phyloP scores from a whole-genome alignment of 1,140 invertebrate species.

The Drosophila paulistorum region DNA sequence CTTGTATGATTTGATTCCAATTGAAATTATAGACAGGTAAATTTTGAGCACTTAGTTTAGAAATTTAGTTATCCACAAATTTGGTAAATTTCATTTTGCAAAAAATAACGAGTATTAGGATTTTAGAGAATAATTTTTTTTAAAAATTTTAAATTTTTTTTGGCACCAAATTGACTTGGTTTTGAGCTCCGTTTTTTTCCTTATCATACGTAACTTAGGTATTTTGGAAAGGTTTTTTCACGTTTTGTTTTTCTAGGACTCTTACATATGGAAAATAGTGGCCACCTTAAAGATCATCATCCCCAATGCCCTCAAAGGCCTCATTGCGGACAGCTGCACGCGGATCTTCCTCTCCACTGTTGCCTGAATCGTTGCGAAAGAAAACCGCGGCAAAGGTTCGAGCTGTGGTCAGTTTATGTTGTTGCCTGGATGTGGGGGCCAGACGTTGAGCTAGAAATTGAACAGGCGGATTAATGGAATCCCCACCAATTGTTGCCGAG shows the following conservation, averaged over 20 bases:
- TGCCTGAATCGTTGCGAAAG: constrained; percentile 84
- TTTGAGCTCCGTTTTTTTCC: neutral
- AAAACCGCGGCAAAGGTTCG: constrained; percentile 84
- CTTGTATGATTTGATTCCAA: neutral
- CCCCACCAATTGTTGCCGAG: constrained; percentile 79
- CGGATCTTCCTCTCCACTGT: constrained; percentile 85
- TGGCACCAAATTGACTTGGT: constrained; percentile 13
- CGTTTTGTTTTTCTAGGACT: constrained; percentile 17
- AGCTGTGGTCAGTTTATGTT: constrained; percentile 82
- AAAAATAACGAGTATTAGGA: neutral
- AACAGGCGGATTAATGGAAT: constrained; percentile 63
- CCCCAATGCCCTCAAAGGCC: constrained; percentile 95
- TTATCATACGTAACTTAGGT: neutral
- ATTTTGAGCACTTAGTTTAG: neutral
- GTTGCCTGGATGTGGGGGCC: constrained; percentile 72
- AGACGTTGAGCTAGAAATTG: constrained; percentile 80
- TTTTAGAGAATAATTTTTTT: neutral
- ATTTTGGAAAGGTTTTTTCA: neutral
- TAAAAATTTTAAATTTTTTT: neutral
- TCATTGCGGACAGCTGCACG: constrained; percentile 87
- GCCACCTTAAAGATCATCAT: constrained; percentile 89
- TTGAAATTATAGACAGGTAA: neutral
- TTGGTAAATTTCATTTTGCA: neutral
- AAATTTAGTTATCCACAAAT: neutral
- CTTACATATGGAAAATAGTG: constrained; percentile 30